Base-by-base conservation (phyloP, 2,113 vertebrate genomes). In the Nyctereutes procyonoides region DNA sequence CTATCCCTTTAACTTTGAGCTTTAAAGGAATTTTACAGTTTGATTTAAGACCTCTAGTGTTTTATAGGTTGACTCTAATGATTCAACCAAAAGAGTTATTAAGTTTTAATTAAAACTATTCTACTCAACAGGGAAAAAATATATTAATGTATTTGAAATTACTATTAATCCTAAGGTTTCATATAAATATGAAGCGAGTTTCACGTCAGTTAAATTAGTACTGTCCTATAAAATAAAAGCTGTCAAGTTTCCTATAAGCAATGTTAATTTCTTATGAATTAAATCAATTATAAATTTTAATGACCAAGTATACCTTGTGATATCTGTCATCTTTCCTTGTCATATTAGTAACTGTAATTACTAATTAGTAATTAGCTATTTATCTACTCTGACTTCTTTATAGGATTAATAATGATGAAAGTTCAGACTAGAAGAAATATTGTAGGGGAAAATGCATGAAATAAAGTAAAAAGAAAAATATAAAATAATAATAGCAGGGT, bases 101-200 rank as follows among this genome's bases (percentile, higher is more conserved):
- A 35, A 98, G 98, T 93, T 98, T 98, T 98, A 98, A 98, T 98
- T 98, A 98, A 98, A 98, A 87, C 89, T 96, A 77, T 93, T 98
- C 71, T 83, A 97, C 98, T 88, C 95, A 97, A 95, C 96, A 96
- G 51, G 53, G 95, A 86, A 97, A 98, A 98, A 96, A 96, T 83
- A 74, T 93, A 86, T 98, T 98, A 98, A 98, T 98, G 84, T 92
- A 86, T 98, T 94, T 95, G 79, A 98, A 97, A 55, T 88, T 10
- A 65, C 51, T 97, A 82, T 97, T 97, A 98, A 98, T 98, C 92
- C 93, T 62, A 74, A 84, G 71, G 32, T 96, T 98, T 97, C 97
- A 55, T 63, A 89, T 96, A 90, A 86, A 77, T 93, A 55, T 24
- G 30, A 92, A 97, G 94, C 96, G 43, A 4, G 20, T 87, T 98